Percentiles rank a stretch among this genome's conserved stretches.
Conservation (phyloP, 2,797 vertebrate species). For the Gastrophryne carolinensis region DNA sequence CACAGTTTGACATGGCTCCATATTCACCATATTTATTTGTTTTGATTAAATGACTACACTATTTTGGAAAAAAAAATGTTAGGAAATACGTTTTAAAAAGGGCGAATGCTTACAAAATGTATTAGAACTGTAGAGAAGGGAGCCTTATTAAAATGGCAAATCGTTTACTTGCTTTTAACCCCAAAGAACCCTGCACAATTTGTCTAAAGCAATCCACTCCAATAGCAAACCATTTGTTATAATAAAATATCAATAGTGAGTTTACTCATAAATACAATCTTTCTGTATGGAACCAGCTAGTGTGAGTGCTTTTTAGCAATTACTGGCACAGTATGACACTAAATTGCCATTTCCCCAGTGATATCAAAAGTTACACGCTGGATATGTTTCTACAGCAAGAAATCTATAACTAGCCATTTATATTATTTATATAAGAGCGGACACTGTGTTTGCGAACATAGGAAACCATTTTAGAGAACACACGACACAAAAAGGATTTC, state of each 20-base stretch:
- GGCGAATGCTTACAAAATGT: no score
- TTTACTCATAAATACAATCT: conserved; percentile 25
- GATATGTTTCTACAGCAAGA: not conserved
- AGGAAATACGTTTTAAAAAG: no score
- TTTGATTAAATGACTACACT: no score
- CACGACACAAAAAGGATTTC: no score
- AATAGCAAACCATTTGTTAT: not conserved
- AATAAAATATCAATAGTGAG: conserved; percentile 21
- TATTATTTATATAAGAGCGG: not conserved
- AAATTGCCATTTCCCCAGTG: conserved; percentile 1
- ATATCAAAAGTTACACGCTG: conserved; percentile 1
- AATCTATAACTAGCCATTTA: not conserved
- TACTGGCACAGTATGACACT: conserved; percentile 23
- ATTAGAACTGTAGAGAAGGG: no score
- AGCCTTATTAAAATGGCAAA: no score
- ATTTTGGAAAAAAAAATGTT: no score
- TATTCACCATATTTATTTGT: no score
- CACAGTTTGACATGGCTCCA: no score
- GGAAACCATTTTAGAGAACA: no score
- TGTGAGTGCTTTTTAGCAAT: conserved; percentile 26
- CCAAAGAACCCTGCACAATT: not conserved
- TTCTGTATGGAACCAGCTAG: conserved; percentile 20
- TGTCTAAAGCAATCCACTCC: not conserved
- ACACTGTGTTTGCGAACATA: no score
- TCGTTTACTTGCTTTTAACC: not conserved